A percentile compares a stretch with the other conserved stretches of the same genome.
Evolutionary conservation across 2,888 invertebrate species (phyloP).

Genomic region (Catocala nupta): DNA sequence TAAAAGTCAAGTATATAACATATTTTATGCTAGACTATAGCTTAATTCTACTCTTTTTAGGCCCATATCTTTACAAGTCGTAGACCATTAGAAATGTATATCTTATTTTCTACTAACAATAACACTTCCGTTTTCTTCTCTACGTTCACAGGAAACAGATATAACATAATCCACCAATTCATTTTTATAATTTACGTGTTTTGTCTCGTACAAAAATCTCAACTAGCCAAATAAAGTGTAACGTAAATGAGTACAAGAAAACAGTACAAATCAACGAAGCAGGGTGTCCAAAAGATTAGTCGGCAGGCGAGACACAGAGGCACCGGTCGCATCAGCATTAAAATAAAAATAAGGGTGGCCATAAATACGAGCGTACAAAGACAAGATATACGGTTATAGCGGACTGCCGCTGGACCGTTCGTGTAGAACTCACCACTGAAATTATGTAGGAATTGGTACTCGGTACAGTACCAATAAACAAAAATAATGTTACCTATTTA

Average conservation of each 20-base stretch:
- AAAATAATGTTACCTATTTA: constrained; percentile 54
- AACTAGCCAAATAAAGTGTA: constrained; percentile 3
- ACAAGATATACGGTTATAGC: constrained; percentile 86
- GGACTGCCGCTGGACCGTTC: constrained; percentile 68
- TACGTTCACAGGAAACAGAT: too few relatives aligned
- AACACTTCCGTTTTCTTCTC: too few relatives aligned
- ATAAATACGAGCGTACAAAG: constrained; percentile 83
- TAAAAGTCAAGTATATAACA: too few relatives aligned
- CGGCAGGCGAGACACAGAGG: constrained; percentile 78
- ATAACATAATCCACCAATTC: too few relatives aligned
- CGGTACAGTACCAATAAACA: constrained; percentile 49
- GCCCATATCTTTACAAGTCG: too few relatives aligned
- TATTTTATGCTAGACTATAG: too few relatives aligned
- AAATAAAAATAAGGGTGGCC: constrained; percentile 86
- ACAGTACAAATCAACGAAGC: constrained; percentile 29
- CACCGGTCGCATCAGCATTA: constrained; percentile 86
- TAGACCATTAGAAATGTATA: too few relatives aligned
- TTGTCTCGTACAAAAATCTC: not conserved
- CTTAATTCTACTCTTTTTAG: too few relatives aligned
- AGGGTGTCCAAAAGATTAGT: constrained; percentile 73
- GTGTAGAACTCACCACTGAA: constrained; percentile 54
- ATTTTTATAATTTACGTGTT: not conserved
- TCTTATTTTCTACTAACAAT: too few relatives aligned
- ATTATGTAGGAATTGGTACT: constrained; percentile 56
- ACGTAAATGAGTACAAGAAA: constrained; percentile 34